Conservation (phyloP, 2,888 invertebrate genomes). For the Craniophora ligustri region DNA sequence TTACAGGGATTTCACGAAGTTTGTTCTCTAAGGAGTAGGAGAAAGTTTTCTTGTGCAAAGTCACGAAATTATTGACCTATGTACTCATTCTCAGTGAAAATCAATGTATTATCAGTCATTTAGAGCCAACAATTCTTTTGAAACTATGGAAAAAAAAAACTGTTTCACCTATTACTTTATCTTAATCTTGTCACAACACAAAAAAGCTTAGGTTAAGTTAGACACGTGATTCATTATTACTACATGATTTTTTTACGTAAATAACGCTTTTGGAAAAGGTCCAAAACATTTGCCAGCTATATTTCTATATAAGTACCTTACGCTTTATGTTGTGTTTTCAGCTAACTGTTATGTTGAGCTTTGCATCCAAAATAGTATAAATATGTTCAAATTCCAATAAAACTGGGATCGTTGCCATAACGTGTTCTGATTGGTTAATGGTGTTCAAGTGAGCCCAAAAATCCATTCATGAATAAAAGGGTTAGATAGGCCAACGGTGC, state of each 20-base stretch:
- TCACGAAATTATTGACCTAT: conserved; percentile 19
- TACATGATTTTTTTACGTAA: conserved; percentile 19
- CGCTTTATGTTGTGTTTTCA: conserved; percentile 9
- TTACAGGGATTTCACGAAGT: conserved; percentile 35
- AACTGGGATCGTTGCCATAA: conserved; percentile 47
- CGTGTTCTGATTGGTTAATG: conserved; percentile 61
- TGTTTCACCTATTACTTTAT: conserved; percentile 2
- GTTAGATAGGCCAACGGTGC: conserved; percentile 31
- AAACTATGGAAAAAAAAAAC: conserved; percentile 8
- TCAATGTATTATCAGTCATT: conserved; percentile 1
- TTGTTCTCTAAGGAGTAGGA: conserved; percentile 13
- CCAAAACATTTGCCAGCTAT: conserved; percentile 26
- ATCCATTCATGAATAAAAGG: conserved; percentile 55
- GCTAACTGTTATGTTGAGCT: not conserved
- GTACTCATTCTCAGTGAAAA: conserved; percentile 18
- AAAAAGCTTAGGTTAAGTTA: conserved; percentile 13
- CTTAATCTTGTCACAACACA: conserved; percentile 4
- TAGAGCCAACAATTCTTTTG: conserved; percentile 1
- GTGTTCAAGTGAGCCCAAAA: conserved; percentile 53
- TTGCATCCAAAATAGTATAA: conserved; percentile 30
- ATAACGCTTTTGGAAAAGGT: conserved; percentile 28
- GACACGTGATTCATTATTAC: conserved; percentile 21
- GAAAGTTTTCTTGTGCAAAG: conserved; percentile 18
- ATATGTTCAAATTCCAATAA: conserved; percentile 16
- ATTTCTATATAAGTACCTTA: conserved; percentile 11